Evolutionary conservation across 1,140 invertebrate genomes (phyloP), one percentile per base, ranked within the genome.

Genomic region (Samia ricini): DNA sequence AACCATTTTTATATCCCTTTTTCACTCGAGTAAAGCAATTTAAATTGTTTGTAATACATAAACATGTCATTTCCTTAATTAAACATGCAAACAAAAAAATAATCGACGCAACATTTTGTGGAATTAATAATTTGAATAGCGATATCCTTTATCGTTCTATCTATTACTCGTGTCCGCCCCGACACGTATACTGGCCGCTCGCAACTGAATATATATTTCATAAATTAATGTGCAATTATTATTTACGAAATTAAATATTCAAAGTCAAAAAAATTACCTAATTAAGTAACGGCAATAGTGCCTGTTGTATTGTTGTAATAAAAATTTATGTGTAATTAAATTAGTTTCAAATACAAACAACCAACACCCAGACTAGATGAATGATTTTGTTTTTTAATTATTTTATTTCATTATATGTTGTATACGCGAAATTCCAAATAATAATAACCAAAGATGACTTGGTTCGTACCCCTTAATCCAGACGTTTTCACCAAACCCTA

Each of bases 131-230:
- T 62, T 62, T 59, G 22, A 62, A 58, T 54, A 58, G 22, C 50
- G 56, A 58, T 66, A 66, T 66, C 60, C 64, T 61, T 66, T 66
- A 66, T 58, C 59, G 29, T 24, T 59, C 57, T 26, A 23, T 24
- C 21, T 21, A 50, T 21, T 24, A n/a, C 29, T 21, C 29, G 36
- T 58, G 57, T 50, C 36, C 36, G 57, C 36, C 22, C 20, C 24
- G 24, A 59, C 51, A 42, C 56, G 12, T 57, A 36, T 36, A 33
- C 21, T 23, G 52, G 12, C 52, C 4, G 22, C 24, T 59, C 20
- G 24, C 18, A 10, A 36, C 33, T 42, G 20, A 59, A 3, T 49
- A 6, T 1, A 18, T 10, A 21, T 59, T 21, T 42, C 22, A 59
- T 42, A 23, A 59, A 49, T 59, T 7, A 50, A 49, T 49, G 15